Conservation (phyloP, 2,113 vertebrate genomes). For the Ellobius talpinus region DNA sequence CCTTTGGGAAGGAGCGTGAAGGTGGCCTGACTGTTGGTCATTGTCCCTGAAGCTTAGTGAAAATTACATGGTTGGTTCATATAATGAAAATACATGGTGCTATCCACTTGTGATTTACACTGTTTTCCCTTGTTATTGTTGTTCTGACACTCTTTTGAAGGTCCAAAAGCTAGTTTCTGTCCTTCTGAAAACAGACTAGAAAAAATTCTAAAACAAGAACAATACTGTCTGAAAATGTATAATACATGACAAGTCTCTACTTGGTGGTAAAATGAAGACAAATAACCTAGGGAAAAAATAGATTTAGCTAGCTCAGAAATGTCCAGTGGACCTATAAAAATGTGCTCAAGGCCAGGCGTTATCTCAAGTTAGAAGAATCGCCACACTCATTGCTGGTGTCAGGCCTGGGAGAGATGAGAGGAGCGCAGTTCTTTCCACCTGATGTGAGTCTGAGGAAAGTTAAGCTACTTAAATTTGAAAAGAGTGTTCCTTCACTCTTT, state of each 20-base stretch:
- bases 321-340: neutral
- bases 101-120: neutral
- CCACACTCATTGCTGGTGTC: neutral
- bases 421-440: neutral
- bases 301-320: neutral
- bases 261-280: neutral
- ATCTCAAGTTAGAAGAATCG: neutral
- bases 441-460: conserved; percentile 16
- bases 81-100: neutral
- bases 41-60: neutral
- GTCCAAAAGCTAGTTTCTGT: neutral
- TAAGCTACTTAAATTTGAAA: conserved; percentile 25
- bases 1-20: neutral
- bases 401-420: neutral
- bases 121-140: neutral
- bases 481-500: neutral
- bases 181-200: neutral
- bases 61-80: neutral
- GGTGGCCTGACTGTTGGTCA: neutral
- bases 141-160: neutral
- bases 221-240: neutral
- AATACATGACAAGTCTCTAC: neutral
- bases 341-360: neutral
- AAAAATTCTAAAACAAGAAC: conserved; percentile 20
- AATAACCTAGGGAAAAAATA: neutral